Base-by-base conservation (phyloP, 2,888 invertebrate species). In the Tolmerus cingulatus region DNA sequence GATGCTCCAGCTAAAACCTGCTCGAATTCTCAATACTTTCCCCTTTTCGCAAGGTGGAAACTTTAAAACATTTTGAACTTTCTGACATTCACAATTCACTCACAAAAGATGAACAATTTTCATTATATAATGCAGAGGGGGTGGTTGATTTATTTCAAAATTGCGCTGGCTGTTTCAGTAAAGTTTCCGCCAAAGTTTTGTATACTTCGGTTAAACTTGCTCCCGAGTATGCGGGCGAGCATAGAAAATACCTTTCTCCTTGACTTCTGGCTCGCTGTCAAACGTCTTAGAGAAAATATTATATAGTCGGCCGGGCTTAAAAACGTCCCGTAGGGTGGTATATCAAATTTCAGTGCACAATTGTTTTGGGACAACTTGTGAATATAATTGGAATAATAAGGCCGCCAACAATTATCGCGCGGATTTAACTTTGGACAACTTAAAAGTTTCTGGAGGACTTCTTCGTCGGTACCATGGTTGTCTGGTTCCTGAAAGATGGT, bases 31-130 rank as follows among this genome's bases (percentile, higher is more conserved):
- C 74, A 74, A 74, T 74, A 30, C 66, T 74, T 74, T 74, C 84
- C 23, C 46, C 74, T 74, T 85, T 43, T 43, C 43, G 79, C 8
- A 43, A 74, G 85, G 85, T 74, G 46, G 19, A 85, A 85, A 85
- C 43, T 85, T 85, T 85, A 40, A 85, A 74, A 34, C 85, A 74
- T 85, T 85, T 85, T 85, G 74, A 85, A 85, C 85, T 85, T 82
- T 85, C 85, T 85, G 74, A 85, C 85, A 74, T 85, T 85, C 85
- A 74, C 85, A 85, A 85, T 85, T 85, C 74, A 85, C 46, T 85
- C 46, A 43, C 74, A 85, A 85, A 85, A 85, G 85, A 85, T 85
- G 85, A 85, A 85, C 85, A 85, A 85, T 85, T 85, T 85, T 85
- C 85, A 85, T 85, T 85, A 85, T 46, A 55, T 23, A 74, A 74